Base-by-base conservation (phyloP, 2,797 vertebrate species). In the Manis javanica region DNA sequence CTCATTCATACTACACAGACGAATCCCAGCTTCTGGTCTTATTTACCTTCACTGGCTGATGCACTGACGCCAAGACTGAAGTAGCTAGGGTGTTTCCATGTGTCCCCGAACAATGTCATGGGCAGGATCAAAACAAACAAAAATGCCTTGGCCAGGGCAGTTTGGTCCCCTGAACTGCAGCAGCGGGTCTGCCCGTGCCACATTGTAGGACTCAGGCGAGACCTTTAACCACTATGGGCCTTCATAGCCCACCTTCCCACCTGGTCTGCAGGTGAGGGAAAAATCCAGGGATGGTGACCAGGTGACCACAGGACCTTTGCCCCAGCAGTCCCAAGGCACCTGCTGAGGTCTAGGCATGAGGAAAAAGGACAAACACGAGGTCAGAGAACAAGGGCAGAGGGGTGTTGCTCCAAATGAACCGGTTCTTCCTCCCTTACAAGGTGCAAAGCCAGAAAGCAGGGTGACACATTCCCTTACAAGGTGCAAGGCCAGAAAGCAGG, bases 341-440 rank as follows among this genome's bases (percentile, higher is more conserved):
- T 81, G 37, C 68, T 68, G 5, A 72, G 59, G 87, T 85, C 57
- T 59, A 49, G 34, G 55, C 37, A 42, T 0, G 12, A 83, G 34
- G 61, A 24, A 71, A 84, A 74, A 79, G 12, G 96, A 74, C n/a
- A 77, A 92, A 92, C 57, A 71, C n/a, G 24, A 64, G 61, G 46
- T 63, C 71, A 51, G 91, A 77, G 63, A 68, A 83, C 15, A 26
- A 68, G 2, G 12, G 34, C 13, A 3, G 11, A 9, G 34, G 8
- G 7, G 57, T 46, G 11, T 34, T 57, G 63, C 57, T 87, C 74
- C 24, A 7, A 53, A 39, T 1, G 0, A 42, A 24, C 5, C 7
- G 42, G 26, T 3, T 82, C 78, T 51, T n/a, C 61, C 68, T 89
- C 51, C 23, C 7, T 51, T 49, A 24, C n/a, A 51, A 94, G 83